Evolutionary conservation across 2,113 vertebrate species (phyloP).

Genomic region (Lasiurus borealis): DNA sequence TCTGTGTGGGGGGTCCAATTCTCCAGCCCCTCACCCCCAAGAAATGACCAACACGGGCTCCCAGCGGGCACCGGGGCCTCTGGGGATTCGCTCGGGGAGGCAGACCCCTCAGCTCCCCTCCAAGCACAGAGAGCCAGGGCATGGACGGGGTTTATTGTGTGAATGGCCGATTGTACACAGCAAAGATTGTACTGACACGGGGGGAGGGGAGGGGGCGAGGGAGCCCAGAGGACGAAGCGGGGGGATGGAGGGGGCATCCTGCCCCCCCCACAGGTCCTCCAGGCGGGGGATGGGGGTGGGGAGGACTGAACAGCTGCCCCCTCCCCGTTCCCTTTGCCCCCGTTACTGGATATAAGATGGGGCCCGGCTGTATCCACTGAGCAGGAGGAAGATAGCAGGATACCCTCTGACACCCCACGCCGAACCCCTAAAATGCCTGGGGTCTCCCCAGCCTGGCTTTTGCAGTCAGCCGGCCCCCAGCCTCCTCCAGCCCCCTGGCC

Average conservation of each 20-base stretch:
- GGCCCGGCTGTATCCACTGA: neutral
- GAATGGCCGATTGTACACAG: constrained; percentile 73
- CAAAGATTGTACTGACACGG: constrained; percentile 74
- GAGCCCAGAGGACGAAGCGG: too few species aligned
- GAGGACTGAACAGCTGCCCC: neutral
- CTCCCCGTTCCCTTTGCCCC: neutral
- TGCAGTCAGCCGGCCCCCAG: neutral
- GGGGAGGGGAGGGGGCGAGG: neutral
- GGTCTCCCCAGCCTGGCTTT: neutral
- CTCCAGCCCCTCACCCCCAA: too few species aligned
- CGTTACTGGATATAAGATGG: neutral
- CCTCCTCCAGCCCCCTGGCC: neutral
- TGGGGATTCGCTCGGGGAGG: neutral
- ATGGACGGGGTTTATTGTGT: constrained; percentile 70
- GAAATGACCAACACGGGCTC: neutral
- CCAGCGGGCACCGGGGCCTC: neutral
- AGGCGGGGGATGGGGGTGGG: neutral
- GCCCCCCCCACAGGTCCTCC: neutral
- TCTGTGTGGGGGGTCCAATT: too few species aligned
- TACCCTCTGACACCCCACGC: neutral
- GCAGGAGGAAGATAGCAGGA: neutral
- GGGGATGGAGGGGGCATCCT: neutral
- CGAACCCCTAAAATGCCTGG: neutral
- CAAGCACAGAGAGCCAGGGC: neutral
- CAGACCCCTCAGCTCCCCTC: neutral